Evolutionary conservation across 2,888 invertebrate genomes (phyloP).

Genomic region (Malthinus seriepunctatus): DNA sequence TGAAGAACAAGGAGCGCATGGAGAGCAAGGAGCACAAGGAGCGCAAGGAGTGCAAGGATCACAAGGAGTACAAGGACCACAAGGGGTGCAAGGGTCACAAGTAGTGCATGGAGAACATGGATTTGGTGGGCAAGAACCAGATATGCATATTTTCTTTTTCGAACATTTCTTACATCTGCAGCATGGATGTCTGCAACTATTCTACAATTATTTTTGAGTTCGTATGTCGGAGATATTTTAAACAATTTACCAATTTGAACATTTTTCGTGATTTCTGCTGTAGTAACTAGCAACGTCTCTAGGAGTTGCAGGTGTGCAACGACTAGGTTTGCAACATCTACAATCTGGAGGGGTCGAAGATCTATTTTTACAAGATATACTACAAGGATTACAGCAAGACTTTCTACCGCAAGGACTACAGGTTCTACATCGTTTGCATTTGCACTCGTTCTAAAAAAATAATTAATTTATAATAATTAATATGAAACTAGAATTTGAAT

Average conservation of each 20-base stretch:
- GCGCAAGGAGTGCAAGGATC: conserved; percentile 38
- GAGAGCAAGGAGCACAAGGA: not conserved
- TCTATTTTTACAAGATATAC: not conserved
- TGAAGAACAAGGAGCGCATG: conserved; percentile 23
- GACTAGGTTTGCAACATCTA: conserved; percentile 14
- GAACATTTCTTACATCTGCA: not conserved
- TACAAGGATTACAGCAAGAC: not conserved
- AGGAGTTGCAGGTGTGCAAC: conserved; percentile 38
- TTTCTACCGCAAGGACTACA: conserved; percentile 3
- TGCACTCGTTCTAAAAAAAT: not conserved
- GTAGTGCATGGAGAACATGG: conserved; percentile 36
- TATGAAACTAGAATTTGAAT: not conserved
- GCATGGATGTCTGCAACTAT: not conserved
- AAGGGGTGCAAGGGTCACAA: too few species aligned
- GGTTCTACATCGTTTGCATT: conserved; percentile 4
- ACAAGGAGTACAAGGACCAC: not conserved
- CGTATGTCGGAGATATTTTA: too few species aligned
- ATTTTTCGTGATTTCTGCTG: conserved; percentile 42
- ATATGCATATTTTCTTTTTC: too few species aligned
- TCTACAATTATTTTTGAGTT: not conserved
- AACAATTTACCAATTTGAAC: not conserved
- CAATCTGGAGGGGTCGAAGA: not conserved
- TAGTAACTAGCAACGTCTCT: conserved; percentile 49
- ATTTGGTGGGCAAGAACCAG: conserved; percentile 24
- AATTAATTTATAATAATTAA: not conserved